These are phyloP conservation scores for Odontesthes bonariensis DNA, from an alignment of 2,113 vertebrate species.

Conservation along the genomic window DNA sequence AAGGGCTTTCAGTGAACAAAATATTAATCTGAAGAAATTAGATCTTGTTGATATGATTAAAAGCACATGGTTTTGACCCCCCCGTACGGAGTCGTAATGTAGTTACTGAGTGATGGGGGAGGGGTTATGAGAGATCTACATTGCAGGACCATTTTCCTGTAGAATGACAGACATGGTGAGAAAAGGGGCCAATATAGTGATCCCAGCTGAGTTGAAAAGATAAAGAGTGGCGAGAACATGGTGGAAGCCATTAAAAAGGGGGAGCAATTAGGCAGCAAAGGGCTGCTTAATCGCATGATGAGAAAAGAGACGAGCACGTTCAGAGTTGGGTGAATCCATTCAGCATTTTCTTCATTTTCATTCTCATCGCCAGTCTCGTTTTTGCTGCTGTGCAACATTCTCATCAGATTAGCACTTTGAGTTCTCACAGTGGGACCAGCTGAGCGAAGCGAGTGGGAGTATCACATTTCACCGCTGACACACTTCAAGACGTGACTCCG, in stretches of 20 bases:
- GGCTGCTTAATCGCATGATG: neutral
- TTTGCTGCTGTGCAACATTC: constrained; percentile 40
- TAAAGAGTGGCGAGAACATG: neutral
- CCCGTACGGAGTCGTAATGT: constrained; percentile 40
- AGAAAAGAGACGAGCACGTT: neutral
- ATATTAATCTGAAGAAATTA: constrained; percentile 54
- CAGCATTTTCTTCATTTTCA: neutral
- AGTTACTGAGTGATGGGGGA: constrained; percentile 44
- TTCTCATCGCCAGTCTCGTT: neutral
- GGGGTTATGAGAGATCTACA: constrained; percentile 26
- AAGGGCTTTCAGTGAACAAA: constrained; percentile 33
- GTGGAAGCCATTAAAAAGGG: neutral
- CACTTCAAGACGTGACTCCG: constrained; percentile 57
- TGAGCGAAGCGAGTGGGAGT: constrained; percentile 52
- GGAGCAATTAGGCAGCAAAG: neutral
- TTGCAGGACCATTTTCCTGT: constrained; percentile 33
- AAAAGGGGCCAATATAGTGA: neutral
- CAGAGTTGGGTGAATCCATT: neutral
- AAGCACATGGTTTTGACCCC: constrained; percentile 73
- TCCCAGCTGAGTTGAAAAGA: neutral
- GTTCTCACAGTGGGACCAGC: constrained; percentile 31
- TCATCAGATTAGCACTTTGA: constrained; percentile 47
- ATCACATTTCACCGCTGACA: constrained; percentile 61
- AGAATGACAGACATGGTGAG: constrained; percentile 22
- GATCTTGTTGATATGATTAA: constrained; percentile 64